phyloP scores from a whole-genome alignment of 2,113 vertebrate species.

The Recurvirostra avosetta region DNA sequence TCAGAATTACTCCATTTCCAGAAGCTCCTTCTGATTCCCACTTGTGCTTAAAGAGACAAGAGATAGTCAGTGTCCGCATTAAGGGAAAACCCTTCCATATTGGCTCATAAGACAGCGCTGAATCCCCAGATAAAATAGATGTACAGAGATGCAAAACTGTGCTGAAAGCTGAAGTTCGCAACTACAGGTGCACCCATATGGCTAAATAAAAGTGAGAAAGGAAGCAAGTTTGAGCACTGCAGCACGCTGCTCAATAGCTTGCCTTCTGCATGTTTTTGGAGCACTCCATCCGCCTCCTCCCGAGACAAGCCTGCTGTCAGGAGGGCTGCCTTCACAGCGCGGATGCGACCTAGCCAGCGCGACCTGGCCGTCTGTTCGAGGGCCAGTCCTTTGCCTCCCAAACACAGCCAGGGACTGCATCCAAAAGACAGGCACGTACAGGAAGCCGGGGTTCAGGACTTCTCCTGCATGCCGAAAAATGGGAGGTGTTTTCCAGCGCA shows the following conservation, averaged over 20 bases:
- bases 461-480: not conserved
- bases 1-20: not conserved
- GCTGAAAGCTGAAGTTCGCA: not conserved
- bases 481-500: not conserved
- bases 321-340: not conserved
- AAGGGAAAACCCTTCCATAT: not conserved
- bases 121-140: not conserved
- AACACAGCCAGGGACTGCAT: not conserved
- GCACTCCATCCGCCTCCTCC: not conserved
- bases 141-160: not conserved
- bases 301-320: not conserved
- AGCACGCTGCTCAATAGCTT: not conserved
- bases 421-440: not conserved
- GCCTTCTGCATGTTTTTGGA: not conserved
- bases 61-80: accelerated
- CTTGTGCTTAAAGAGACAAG: not conserved
- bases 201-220: not conserved
- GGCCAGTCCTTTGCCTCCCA: not conserved
- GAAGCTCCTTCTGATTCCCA: not conserved
- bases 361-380: not conserved
- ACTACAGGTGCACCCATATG: not conserved
- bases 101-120: not conserved
- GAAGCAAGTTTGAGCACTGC: not conserved
- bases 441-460: not conserved
- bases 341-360: accelerated